Evolutionary conservation across 1,140 invertebrate species (phyloP).

Genomic region (Streblospio benedicti): DNA sequence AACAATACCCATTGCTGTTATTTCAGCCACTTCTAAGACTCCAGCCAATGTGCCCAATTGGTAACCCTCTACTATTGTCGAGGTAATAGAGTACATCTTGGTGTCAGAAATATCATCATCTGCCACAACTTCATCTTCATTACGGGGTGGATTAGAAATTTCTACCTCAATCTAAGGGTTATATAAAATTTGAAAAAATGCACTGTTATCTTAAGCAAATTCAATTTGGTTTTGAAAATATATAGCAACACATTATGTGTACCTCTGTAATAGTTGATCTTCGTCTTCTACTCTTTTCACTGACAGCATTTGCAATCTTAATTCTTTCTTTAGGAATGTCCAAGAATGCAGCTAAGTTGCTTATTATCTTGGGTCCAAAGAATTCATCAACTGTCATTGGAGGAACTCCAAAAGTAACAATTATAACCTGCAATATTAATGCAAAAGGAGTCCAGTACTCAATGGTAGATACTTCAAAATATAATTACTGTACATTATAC

Average conservation of each 20-base stretch:
- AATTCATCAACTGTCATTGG: slow-evolving; percentile 35
- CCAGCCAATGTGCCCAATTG: neutral
- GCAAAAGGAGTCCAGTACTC: too few relatives aligned
- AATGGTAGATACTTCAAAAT: too few relatives aligned
- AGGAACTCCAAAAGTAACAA: slow-evolving; percentile 25
- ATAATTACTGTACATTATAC: too few relatives aligned
- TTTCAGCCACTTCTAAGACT: neutral
- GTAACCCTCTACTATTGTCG: neutral
- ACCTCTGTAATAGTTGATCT: too few relatives aligned
- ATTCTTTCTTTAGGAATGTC: slow-evolving; percentile 31
- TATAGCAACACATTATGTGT: too few relatives aligned
- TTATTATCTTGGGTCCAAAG: slow-evolving; percentile 35
- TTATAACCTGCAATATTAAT: slow-evolving; percentile 19
- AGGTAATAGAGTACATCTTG: too few relatives aligned
- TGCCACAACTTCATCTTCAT: too few relatives aligned
- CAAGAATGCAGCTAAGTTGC: slow-evolving; percentile 36
- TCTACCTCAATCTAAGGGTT: neutral
- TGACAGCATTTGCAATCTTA: slow-evolving; percentile 29
- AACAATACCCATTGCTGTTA: slow-evolving; percentile 2
- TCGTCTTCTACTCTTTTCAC: slow-evolving; percentile 11
- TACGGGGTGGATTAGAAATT: neutral
- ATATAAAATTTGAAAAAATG: too few relatives aligned
- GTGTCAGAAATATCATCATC: too few relatives aligned
- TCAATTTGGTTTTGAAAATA: too few relatives aligned
- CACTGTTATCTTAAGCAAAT: too few relatives aligned